These are phyloP conservation scores for Apostichopus japonicus DNA, from an alignment of 35 echinoderm and acorn worm species.

Conservation along the genomic window DNA sequence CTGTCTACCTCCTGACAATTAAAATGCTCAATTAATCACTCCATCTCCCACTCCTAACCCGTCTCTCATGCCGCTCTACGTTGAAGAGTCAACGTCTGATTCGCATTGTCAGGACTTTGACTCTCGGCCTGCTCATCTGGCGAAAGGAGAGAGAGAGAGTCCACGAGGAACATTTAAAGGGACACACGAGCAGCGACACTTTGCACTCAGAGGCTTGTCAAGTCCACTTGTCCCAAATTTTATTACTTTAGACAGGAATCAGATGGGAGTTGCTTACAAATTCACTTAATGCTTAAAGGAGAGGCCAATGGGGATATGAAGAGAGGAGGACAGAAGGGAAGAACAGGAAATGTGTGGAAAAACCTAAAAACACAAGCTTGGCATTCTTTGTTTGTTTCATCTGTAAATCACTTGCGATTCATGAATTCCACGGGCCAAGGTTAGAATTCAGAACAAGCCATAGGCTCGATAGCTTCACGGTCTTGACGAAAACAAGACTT, in stretches of 20 bases:
- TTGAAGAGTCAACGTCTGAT: slow-evolving; percentile 35
- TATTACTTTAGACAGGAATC: slow-evolving; percentile 33
- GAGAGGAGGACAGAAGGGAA: not conserved
- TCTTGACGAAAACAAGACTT: no score
- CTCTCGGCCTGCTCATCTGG: not conserved
- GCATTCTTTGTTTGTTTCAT: no score
- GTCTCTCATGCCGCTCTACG: slow-evolving; percentile 1
- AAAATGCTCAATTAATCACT: slow-evolving; percentile 53
- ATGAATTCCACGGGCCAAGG: no score
- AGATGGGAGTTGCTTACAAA: slow-evolving; percentile 28
- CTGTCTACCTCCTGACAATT: slow-evolving; percentile 19
- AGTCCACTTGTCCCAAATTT: slow-evolving; percentile 50
- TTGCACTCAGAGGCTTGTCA: slow-evolving; percentile 15
- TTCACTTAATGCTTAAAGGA: slow-evolving; percentile 9
- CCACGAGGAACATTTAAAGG: slow-evolving; percentile 5
- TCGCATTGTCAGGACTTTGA: slow-evolving; percentile 17
- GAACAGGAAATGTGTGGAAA: not conserved
- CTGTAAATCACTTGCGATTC: no score
- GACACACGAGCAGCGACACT: slow-evolving; percentile 9
- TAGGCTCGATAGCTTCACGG: no score
- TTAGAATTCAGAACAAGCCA: no score
- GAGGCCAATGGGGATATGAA: slow-evolving; percentile 12
- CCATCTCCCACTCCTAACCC: slow-evolving; percentile 4
- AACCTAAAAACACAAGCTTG: no score
- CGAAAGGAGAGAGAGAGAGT: not conserved